Conservation (phyloP, 2,113 vertebrate genomes). For the Heliornis fulica region DNA sequence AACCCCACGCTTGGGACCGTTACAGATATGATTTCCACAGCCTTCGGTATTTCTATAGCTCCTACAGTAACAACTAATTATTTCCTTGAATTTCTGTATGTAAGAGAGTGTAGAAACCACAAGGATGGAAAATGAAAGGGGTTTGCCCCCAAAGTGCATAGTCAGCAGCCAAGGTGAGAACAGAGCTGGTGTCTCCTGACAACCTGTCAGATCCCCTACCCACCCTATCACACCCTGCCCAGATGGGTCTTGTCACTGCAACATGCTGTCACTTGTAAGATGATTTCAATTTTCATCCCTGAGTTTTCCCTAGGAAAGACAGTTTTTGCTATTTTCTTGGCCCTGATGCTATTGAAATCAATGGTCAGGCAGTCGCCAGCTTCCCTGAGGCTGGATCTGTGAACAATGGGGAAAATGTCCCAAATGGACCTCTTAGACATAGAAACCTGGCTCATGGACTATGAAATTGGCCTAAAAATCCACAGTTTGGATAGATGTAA, state of each 20-base stretch:
- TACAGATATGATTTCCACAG: neutral
- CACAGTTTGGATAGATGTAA: neutral
- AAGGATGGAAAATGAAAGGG: neutral
- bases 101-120: neutral
- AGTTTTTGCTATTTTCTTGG: neutral
- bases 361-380: neutral
- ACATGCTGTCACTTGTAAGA: neutral
- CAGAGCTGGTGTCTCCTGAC: neutral
- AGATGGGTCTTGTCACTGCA: conserved; percentile 27
- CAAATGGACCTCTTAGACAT: neutral
- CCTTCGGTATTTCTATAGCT: neutral
- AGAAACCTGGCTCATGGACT: neutral
- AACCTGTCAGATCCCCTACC: neutral
- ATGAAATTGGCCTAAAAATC: neutral
- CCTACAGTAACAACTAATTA: neutral
- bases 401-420: neutral
- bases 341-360: neutral
- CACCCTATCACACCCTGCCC: neutral
- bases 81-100: neutral
- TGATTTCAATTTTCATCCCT: neutral
- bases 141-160: neutral
- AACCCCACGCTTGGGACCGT: neutral
- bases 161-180: neutral
- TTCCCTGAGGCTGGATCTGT: neutral
- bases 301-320: neutral